These are phyloP conservation scores for Pedicia rivosa DNA, from an alignment of 2,888 invertebrate genomes.

Conservation along the genomic window DNA sequence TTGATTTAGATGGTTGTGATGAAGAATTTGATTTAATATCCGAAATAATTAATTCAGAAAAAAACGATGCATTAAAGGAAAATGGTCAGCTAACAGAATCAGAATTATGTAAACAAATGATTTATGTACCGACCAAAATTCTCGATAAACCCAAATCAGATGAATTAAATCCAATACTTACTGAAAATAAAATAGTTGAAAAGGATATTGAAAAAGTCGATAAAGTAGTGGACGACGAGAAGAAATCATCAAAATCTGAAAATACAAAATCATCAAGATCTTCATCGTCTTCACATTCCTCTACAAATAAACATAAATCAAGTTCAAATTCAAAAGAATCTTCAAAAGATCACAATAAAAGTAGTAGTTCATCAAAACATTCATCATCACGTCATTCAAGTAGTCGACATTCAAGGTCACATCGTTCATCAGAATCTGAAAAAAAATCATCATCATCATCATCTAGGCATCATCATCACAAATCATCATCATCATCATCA, in stretches of 20 bases:
- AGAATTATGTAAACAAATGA: too few species aligned
- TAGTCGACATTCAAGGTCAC: neutral
- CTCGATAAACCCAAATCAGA: slow-evolving; percentile 4
- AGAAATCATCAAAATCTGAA: too few species aligned
- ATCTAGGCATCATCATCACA: neutral
- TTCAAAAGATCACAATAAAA: slow-evolving; percentile 1
- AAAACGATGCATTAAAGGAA: neutral
- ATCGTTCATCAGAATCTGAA: too few species aligned
- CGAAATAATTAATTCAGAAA: slow-evolving; percentile 1
- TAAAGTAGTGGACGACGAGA: too few species aligned
- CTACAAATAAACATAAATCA: neutral
- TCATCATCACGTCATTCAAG: neutral
- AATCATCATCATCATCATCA: slow-evolving; percentile 9
- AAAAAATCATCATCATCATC: slow-evolving; percentile 9
- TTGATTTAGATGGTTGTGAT: neutral
- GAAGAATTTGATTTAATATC: slow-evolving; percentile 1
- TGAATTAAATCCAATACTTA: neutral
- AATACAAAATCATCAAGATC: too few species aligned
- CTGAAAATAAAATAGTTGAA: neutral
- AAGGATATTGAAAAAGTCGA: too few species aligned
- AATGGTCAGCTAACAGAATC: neutral
- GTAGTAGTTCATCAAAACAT: neutral
- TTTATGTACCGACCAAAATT: too few species aligned
- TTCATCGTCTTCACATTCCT: too few species aligned
- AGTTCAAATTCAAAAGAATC: neutral